Conservation (phyloP, 2,113 vertebrate species). For the Zosterops lateralis region DNA sequence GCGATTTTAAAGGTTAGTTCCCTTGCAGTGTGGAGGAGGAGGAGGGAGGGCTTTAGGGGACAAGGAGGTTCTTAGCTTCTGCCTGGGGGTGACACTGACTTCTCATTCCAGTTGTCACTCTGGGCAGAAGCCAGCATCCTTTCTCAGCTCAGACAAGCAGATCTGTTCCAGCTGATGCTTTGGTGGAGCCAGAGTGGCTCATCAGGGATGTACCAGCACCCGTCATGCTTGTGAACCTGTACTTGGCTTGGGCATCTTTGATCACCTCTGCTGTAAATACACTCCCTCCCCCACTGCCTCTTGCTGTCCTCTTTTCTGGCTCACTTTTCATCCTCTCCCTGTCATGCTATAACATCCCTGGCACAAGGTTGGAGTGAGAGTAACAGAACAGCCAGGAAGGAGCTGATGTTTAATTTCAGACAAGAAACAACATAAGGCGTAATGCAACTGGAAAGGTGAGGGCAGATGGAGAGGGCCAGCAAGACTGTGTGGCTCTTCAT, state of each 20-base stretch:
- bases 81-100: background rate
- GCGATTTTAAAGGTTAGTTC: background rate
- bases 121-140: background rate
- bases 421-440: background rate
- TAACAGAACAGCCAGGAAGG: background rate
- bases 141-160: background rate
- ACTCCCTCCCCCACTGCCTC: background rate
- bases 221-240: accelerated
- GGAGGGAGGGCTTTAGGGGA: background rate
- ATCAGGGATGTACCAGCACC: background rate
- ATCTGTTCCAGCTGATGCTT: background rate
- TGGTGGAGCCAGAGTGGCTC: background rate
- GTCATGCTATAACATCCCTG: accelerated
- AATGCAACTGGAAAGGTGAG: background rate
- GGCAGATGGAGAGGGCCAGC: background rate
- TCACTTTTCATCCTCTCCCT: background rate
- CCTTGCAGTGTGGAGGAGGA: background rate
- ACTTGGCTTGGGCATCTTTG: background rate
- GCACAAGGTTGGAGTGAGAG: background rate
- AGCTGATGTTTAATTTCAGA: background rate
- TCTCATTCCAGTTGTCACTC: background rate
- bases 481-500: background rate
- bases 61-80: background rate
- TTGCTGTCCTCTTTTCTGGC: background rate
- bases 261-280: accelerated